phyloP scores from a whole-genome alignment of 2,113 vertebrate genomes.

The Nibea albiflora region DNA sequence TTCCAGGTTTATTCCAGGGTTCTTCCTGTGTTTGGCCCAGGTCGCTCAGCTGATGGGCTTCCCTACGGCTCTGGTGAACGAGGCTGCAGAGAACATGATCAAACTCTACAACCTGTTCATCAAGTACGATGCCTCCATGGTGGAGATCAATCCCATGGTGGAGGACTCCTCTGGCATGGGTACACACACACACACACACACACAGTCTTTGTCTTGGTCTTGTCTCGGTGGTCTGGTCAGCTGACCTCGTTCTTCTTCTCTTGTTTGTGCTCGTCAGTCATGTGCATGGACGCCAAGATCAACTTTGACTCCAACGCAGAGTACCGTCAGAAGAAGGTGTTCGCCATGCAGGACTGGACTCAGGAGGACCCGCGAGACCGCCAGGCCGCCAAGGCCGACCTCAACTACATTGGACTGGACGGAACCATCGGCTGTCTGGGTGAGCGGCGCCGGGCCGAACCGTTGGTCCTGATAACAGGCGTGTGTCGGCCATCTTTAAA shows the following conservation, averaged over 20 bases:
- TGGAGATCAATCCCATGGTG: conserved; percentile 99
- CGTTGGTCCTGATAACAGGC: too few species aligned
- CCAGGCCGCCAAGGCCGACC: conserved; percentile 91
- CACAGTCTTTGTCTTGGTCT: too few species aligned
- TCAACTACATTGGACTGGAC: conserved; percentile 98
- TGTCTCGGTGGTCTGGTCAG: too few species aligned
- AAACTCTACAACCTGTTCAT: conserved; percentile 96
- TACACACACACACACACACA: conserved; percentile 69
- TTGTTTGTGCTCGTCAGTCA: conserved; percentile 80
- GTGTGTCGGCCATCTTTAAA: too few species aligned
- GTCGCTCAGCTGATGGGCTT: conserved; percentile 98
- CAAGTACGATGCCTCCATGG: conserved; percentile 97
- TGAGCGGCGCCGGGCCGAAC: conserved; percentile 61
- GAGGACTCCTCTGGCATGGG: conserved; percentile 96
- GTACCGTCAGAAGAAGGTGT: conserved; percentile 95
- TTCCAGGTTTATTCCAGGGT: too few species aligned
- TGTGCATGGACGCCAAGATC: conserved; percentile 99
- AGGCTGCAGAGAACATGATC: conserved; percentile 96
- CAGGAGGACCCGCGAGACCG: conserved; percentile 94
- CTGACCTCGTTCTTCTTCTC: too few species aligned
- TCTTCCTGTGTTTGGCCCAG: conserved; percentile 76
- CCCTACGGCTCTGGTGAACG: conserved; percentile 89
- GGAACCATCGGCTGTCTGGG: conserved; percentile 98
- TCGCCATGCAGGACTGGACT: conserved; percentile 94
- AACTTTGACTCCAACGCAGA: conserved; percentile 97